phyloP scores from a whole-genome alignment of 2,888 invertebrate genomes.

The Clanis bilineata region DNA sequence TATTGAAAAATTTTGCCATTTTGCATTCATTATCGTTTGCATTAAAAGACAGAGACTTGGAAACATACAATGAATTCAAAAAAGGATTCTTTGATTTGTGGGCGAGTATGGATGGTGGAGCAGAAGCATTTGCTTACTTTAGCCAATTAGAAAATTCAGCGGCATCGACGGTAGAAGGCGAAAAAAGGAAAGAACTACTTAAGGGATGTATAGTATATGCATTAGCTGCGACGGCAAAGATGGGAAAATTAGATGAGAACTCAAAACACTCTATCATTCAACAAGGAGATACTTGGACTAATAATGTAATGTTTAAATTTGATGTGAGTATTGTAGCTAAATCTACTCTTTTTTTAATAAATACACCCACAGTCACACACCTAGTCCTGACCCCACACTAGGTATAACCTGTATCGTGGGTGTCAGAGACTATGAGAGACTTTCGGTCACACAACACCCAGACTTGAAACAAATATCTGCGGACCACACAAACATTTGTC shows the following conservation, averaged over 20 bases:
- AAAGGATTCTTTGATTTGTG: conserved; percentile 31
- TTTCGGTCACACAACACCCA: too few species aligned
- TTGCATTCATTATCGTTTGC: conserved; percentile 53
- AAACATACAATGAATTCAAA: conserved; percentile 31
- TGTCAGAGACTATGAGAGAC: too few species aligned
- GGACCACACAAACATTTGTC: too few species aligned
- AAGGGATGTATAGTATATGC: conserved; percentile 5
- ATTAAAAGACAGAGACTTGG: conserved; percentile 43
- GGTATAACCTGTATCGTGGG: too few species aligned
- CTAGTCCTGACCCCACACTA: not conserved
- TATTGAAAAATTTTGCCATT: conserved; percentile 46
- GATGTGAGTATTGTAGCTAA: conserved; percentile 32
- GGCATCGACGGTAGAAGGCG: not conserved
- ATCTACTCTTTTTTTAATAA: too few species aligned
- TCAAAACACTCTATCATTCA: conserved; percentile 42
- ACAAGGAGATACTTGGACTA: conserved; percentile 57
- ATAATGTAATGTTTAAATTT: conserved; percentile 50
- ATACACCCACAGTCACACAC: too few species aligned
- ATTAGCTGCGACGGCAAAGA: not conserved
- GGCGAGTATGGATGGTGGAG: not conserved
- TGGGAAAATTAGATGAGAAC: conserved; percentile 18
- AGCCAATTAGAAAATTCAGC: not conserved
- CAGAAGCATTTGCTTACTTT: conserved; percentile 7
- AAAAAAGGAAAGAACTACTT: conserved; percentile 1
- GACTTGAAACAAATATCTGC: too few species aligned